Evolutionary conservation across 2,113 vertebrate genomes (phyloP), one percentile per base, ranked within the genome.

Genomic region (Paratilapia polleni): DNA sequence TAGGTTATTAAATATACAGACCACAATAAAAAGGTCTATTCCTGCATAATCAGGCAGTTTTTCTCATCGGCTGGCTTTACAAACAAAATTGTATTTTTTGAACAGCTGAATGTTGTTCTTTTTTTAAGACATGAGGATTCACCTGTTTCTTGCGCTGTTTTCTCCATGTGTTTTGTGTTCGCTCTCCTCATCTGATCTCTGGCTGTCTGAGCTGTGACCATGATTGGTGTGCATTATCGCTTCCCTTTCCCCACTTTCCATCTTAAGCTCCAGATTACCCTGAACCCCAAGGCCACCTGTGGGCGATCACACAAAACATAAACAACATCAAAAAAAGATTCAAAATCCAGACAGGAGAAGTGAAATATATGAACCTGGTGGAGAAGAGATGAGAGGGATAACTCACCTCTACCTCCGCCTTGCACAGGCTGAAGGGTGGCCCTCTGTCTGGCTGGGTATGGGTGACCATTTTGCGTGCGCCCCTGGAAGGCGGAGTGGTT

Each of bases 111-210:
- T n/a, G 9, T 7, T 17, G n/a, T 22, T 24, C 11, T 43, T 66
- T 68, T 47, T 5, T 19, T 43, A 47, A 26, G 22, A 22, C 41
- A 12, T 12, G 22, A 49, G 31, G 31, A 6, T 52, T 90, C 68
- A 96, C 95, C 95, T 96, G 86, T 91, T 88, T 94, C 96, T 96
- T 83, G 95, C 94, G 94, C 97, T 97, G 95, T 96, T 95, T 81
- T 97, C 97, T 93, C 95, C 95, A 31, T 96, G 97, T 41, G 34
- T 95, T 96, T 92, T 97, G 97, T 83, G 96, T 87, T 98, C 98
- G 63, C 96, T 96, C 89, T 99, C 98, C 58, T 98, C 97, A 76
- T 99, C 98, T 75, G 98, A 99, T 90, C 96, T 96, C 95, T 97
- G 97, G 93, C 97, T 97, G 87, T 98, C 97, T n/a, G 97, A 97